Evolutionary conservation across 2,797 vertebrate genomes (phyloP), one percentile per base, ranked within the genome.

Genomic region (Chelidonichthys spinosus): DNA sequence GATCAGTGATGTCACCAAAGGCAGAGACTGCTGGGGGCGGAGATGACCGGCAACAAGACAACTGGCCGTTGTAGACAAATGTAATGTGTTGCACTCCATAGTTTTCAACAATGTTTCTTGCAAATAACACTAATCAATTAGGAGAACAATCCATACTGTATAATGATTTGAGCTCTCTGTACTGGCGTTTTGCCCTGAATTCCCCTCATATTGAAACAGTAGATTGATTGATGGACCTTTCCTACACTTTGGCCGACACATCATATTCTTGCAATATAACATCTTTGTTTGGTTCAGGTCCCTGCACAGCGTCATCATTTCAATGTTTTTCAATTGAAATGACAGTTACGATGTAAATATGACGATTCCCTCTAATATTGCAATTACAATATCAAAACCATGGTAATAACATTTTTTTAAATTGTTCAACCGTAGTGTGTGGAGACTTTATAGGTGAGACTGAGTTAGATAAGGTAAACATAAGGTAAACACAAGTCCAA

Each of bases 1-100:
- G 59, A 67, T 69, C 72, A 60, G 44, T 68, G 74, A 75, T 70
- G 83, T 80, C 74, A 76, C 15, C 11, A 15, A 50, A 17, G 49
- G 11, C 53, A 56, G 60, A 55, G 58, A 36, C 5, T 25, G 59
- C 42, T 2, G n/a, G 54, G 11, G 61, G 14, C 47, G 40, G 7
- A 14, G 49, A 69, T 50, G 14, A 6, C 56, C 40, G 55, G 1
- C 56, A 53, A 62, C 39, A 17, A 10, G 6, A 40, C 5, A 5
- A 7, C 11, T 8, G 4, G 46, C 52, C 49, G 10, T 17, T 33
- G 42, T 63, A 39, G 25, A 25, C 25, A 25, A 25, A 25, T 25
- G 25, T 25, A 25, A 25, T 25, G 25, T 25, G 25, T 25, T 25
- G 25, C 25, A 25, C 25, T 25, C 25, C 25, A 25, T 25, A 25